Percentiles rank a stretch among this genome's conserved stretches.
Conservation (phyloP, 2,888 invertebrate genomes). For the Cabera pusaria region DNA sequence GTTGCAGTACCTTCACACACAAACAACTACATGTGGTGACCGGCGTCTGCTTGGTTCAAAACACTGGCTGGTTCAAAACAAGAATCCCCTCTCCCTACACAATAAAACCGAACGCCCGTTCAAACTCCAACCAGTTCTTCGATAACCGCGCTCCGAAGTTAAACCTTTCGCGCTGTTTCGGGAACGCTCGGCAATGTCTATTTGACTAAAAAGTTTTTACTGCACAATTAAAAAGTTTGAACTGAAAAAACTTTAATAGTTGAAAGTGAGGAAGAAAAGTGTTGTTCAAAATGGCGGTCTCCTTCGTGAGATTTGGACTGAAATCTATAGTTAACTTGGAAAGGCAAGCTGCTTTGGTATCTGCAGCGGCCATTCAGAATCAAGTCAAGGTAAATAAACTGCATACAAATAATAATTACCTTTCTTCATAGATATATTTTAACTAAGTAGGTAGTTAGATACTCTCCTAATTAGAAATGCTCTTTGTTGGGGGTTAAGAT, state of each 20-base stretch:
- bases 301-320: conserved; percentile 67
- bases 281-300: conserved; percentile 78
- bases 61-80: conserved; percentile 28
- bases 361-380: conserved; percentile 54
- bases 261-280: too few species aligned
- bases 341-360: conserved; percentile 57
- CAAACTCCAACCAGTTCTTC: conserved; percentile 56
- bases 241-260: background rate
- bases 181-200: conserved; percentile 27
- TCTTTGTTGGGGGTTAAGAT: too few species aligned
- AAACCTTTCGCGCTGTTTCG: conserved; percentile 33
- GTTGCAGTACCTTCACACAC: conserved; percentile 23
- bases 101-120: conserved; percentile 63
- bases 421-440: too few species aligned
- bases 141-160: conserved; percentile 23
- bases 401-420: too few species aligned
- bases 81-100: conserved; percentile 40
- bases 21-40: conserved; percentile 40
- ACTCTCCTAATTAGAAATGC: too few species aligned
- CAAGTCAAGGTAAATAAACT: conserved; percentile 67
- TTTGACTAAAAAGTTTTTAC: conserved; percentile 8
- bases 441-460: too few species aligned
- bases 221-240: background rate
- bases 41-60: too few species aligned
- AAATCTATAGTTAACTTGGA: conserved; percentile 61